Evolutionary conservation across 2,113 vertebrate species (phyloP).

Genomic region (Mustela lutreola): DNA sequence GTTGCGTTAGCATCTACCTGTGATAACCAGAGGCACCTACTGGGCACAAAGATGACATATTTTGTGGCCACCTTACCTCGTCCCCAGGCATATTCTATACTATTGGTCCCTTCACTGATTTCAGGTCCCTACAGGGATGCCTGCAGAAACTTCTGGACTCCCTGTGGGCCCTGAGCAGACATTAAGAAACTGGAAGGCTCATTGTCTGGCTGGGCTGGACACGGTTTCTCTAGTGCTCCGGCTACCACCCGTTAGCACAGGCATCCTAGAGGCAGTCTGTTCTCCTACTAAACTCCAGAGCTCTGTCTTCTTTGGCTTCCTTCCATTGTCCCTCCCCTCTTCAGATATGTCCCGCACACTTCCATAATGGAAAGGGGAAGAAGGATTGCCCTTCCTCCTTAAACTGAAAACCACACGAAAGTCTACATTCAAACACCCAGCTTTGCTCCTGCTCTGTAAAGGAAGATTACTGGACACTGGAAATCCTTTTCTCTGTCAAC

Average conservation of each 20-base stretch:
- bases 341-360: not conserved
- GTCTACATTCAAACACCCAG: not conserved
- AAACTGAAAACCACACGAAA: not conserved
- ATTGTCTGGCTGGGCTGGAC: not conserved
- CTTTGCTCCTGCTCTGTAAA: not conserved
- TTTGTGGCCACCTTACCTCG: not conserved
- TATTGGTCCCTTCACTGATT: not conserved
- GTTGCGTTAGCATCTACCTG: not conserved
- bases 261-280: too few species aligned
- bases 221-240: not conserved
- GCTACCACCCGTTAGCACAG: fast-evolving
- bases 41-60: not conserved
- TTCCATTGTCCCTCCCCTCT: not conserved
- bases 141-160: not conserved
- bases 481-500: not conserved
- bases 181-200: not conserved
- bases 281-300: not conserved
- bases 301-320: not conserved
- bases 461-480: not conserved
- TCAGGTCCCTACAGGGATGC: not conserved
- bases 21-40: not conserved
- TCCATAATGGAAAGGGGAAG: too few species aligned
- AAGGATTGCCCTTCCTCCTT: too few species aligned
- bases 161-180: fast-evolving
- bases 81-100: not conserved